Base-by-base conservation (phyloP, 1,140 invertebrate species). In the Acromyrmex charruanus region DNA sequence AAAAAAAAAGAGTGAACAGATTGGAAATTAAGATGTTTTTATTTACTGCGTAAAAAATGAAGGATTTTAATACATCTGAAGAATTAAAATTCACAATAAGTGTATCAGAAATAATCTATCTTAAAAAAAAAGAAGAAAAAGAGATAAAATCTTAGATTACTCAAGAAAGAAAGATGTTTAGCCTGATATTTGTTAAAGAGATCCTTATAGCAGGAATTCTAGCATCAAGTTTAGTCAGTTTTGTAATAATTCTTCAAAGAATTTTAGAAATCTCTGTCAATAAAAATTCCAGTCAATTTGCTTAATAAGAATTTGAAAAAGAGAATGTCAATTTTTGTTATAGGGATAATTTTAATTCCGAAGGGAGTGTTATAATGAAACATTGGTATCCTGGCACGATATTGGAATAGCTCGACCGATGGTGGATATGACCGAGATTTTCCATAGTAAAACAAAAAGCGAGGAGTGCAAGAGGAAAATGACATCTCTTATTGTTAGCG, bases 401-500 rank as follows among this genome's bases (percentile, higher is more conserved):
- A 72, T 18, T 31, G 25, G 25, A 31, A 49, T 59, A 3, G 6
- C 18, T 31, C 21, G 16, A 59, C 2, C 21, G 44, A n/a, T 44
- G 80, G 12, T 49, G 21, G 18, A 58, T 82, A 44, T 59, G 25
- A 49, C 39, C 55, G 55, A 84, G 39, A 63, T 84, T 74, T 61
- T 61, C 6, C 5, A 39, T 55, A 35, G 39, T 51, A 39, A 74
- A 82, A 82, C 49, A 61, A 82, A 74, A 61, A 74, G 18, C 3
- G 18, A 59, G 6, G 14, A 6, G 16, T 18, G n/a, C 18, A 7
- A 21, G 12, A 6, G 44, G 61, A 75, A 75, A 84, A 75, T 84
- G 69, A 84, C 68, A 39, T 84, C 58, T 84, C 55, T 61, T 84
- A 44, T 44, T 44, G 39, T 44, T 44, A 63, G 55, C 14, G 39